phyloP scores from a whole-genome alignment of 2,888 invertebrate species.

The Helicoverpa assulta region DNA sequence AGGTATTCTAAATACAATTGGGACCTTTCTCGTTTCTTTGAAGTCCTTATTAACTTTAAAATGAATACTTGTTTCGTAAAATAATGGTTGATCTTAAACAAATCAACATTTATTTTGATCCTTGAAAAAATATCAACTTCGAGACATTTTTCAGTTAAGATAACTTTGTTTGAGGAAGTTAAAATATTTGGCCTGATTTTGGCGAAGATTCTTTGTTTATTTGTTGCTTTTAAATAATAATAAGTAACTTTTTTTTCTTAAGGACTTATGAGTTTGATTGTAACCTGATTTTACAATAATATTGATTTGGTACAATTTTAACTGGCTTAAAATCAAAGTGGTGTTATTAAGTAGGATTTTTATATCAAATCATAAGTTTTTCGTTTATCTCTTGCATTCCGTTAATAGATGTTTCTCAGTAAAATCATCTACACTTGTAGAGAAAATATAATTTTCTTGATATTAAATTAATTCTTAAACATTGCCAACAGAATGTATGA shows the following conservation, averaged over 20 bases:
- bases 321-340: too few relatives aligned
- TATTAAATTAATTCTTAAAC: background rate
- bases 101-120: too few relatives aligned
- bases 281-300: too few relatives aligned
- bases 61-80: conserved; percentile 20
- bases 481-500: background rate
- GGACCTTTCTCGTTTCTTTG: background rate
- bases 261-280: conserved; percentile 3
- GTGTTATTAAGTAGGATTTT: too few relatives aligned
- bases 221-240: conserved; percentile 12
- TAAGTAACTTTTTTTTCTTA: conserved; percentile 11
- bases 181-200: conserved; percentile 31
- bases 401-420: too few relatives aligned
- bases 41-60: conserved; percentile 9
- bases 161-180: conserved; percentile 45
- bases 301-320: too few relatives aligned
- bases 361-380: too few relatives aligned
- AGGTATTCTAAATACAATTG: too few relatives aligned
- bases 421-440: too few relatives aligned
- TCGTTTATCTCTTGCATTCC: too few relatives aligned
- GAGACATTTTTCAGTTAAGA: conserved; percentile 27
- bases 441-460: background rate
- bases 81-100: background rate
- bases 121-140: conserved; percentile 37
- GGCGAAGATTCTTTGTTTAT: conserved; percentile 1